These are phyloP conservation scores for Pipa parva DNA, from an alignment of 2,113 vertebrate species.

Conservation along the genomic window DNA sequence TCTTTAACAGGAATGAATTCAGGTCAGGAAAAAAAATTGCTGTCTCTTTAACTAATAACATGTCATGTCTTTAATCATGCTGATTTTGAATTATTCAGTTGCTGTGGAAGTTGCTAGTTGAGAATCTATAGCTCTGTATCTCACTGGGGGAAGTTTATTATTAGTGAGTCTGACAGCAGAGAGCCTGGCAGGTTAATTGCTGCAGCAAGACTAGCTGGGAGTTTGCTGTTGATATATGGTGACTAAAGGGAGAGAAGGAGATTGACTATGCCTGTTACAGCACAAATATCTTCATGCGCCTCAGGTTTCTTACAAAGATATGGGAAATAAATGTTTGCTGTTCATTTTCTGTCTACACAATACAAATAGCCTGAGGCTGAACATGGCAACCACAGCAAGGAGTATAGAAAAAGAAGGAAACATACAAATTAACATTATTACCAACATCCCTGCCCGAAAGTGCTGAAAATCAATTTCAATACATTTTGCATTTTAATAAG, in stretches of 20 bases:
- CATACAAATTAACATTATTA: slow-evolving; percentile 72
- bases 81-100: slow-evolving; percentile 70
- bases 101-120: slow-evolving; percentile 55
- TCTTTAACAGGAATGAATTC: slow-evolving; percentile 62
- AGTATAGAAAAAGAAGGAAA: slow-evolving; percentile 51
- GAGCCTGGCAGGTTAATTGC: slow-evolving; percentile 73
- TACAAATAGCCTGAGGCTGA: slow-evolving; percentile 72
- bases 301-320: slow-evolving; percentile 71
- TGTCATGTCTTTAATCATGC: slow-evolving; percentile 71
- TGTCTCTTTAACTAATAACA: slow-evolving; percentile 65
- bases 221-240: slow-evolving; percentile 66
- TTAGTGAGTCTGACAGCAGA: slow-evolving; percentile 63
- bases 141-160: slow-evolving; percentile 63
- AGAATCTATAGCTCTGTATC: slow-evolving; percentile 61
- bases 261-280: slow-evolving; percentile 69
- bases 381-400: slow-evolving; percentile 53
- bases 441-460: slow-evolving; percentile 64
- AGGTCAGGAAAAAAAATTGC: slow-evolving; percentile 42
- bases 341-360: slow-evolving; percentile 72
- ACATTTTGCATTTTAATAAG: slow-evolving; percentile 74
- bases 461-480: slow-evolving; percentile 69
- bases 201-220: slow-evolving; percentile 62
- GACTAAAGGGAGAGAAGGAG: slow-evolving; percentile 63
- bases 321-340: slow-evolving; percentile 71
- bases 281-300: slow-evolving; percentile 71